A percentile compares a stretch with the other conserved stretches of the same genome.
Evolutionary conservation across 2,113 vertebrate genomes (phyloP).

Genomic region (Astur gentilis): DNA sequence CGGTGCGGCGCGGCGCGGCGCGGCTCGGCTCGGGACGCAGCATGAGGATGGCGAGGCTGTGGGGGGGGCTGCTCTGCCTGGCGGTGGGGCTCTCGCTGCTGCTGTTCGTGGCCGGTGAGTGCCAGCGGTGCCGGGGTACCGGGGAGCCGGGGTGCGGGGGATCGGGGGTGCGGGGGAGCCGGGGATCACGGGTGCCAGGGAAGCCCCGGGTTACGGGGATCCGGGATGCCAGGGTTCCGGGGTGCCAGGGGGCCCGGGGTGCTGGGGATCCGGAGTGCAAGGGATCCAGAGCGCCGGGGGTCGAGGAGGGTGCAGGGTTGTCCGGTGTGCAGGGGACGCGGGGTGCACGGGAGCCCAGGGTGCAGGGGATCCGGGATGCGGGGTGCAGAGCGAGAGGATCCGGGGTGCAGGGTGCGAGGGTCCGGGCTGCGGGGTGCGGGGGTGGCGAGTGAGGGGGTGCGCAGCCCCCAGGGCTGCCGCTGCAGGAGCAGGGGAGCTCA

Average conservation of each 20-base stretch:
- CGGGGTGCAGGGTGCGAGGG: background rate
- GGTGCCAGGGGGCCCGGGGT: background rate
- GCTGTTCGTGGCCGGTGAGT: no score
- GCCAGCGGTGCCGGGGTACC: no score
- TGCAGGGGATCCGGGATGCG: no score
- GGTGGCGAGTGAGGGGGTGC: background rate
- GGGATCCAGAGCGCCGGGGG: no score
- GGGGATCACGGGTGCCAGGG: background rate
- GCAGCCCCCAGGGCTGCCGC: background rate
- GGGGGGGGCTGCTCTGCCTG: no score
- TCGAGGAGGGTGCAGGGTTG: background rate
- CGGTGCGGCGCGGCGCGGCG: no score
- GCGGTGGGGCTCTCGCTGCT: no score
- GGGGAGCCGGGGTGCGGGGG: background rate
- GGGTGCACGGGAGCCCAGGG: fast-evolving
- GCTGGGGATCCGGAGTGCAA: background rate
- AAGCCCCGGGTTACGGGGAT: background rate
- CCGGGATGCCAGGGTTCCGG: no score
- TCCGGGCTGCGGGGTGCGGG: background rate
- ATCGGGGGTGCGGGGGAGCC: background rate
- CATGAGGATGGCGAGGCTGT: no score
- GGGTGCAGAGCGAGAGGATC: background rate
- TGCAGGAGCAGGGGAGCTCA: background rate
- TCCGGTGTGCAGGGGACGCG: fast-evolving
- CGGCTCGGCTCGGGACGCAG: no score